These are phyloP conservation scores for Carposina sasakii DNA, from an alignment of 1,140 invertebrate genomes.

Conservation along the genomic window DNA sequence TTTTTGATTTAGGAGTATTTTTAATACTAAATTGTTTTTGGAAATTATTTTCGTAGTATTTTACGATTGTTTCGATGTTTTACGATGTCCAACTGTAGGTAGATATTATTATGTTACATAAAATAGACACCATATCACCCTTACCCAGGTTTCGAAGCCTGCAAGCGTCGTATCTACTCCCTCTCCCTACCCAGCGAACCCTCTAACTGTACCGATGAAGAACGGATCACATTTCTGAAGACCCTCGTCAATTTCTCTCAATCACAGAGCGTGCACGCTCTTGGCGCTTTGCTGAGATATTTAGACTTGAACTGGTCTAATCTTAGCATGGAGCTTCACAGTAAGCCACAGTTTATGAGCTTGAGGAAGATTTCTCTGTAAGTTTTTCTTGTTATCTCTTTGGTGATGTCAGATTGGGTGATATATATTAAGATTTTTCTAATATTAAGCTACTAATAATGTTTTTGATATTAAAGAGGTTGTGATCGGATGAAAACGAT, in stretches of 20 bases:
- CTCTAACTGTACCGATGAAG: slow-evolving; percentile 71
- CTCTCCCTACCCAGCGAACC: slow-evolving; percentile 77
- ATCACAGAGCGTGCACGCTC: slow-evolving; percentile 77
- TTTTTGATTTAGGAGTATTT: too few species aligned
- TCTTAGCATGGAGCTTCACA: slow-evolving; percentile 72
- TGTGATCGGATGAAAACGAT: too few species aligned
- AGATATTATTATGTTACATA: too few species aligned
- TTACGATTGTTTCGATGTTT: too few species aligned
- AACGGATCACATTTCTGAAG: slow-evolving; percentile 77
- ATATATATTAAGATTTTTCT: too few species aligned
- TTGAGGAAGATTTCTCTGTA: slow-evolving; percentile 78
- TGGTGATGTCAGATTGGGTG: too few species aligned
- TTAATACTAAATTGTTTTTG: too few species aligned
- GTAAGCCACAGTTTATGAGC: slow-evolving; percentile 74
- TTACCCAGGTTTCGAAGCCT: slow-evolving; percentile 76
- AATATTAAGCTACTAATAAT: too few species aligned
- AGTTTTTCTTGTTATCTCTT: slow-evolving; percentile 49
- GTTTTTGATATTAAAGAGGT: too few species aligned
- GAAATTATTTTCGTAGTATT: too few species aligned
- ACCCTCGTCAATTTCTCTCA: slow-evolving; percentile 80
- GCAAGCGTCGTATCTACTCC: slow-evolving; percentile 75
- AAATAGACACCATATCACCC: too few species aligned
- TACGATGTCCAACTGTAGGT: too few species aligned
- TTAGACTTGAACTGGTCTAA: slow-evolving; percentile 79
- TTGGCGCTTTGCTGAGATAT: slow-evolving; percentile 83